Base-by-base conservation (phyloP, 2,888 invertebrate species). In the Dasysyrphus tricinctus region DNA sequence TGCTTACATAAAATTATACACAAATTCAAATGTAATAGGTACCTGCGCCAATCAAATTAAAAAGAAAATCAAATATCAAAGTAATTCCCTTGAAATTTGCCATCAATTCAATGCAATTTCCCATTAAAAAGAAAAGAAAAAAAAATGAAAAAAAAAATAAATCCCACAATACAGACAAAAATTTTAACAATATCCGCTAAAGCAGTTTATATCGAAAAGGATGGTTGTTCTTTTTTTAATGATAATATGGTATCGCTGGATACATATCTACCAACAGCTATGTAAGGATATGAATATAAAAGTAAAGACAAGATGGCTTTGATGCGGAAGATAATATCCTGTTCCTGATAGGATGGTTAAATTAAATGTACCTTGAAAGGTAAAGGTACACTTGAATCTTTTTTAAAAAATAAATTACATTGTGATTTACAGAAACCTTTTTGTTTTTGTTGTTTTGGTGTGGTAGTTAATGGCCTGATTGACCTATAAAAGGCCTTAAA, bases 341-440 rank as follows among this genome's bases (percentile, higher is more conserved):
- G 39, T 61, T 32, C 34, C 49, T 67, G 34, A 34, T 47, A 11
- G 8, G 29, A 16, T 32, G 34, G 19, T 34, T 34, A 67, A 49
- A 67, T 34, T 67, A 49, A 49, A 67, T 49, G 65, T 67, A 19
- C 47, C 65, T 19, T 67, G 14, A 61, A 42, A 61, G 39, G 39
- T 16, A n/a, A n/a, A 24, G n/a, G 12, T 39, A 61, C 24, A 42
- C 61, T 39, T 24, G 42, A 39, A 61, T 24, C 12, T 19, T 5
- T 57, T 29, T 0, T 11, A 61, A 39, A 6, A 24, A 42, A 24
- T 14, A 6, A 39, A 39, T 32, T 32, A 4, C 14, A 24, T 8
- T 1, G 7, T 7, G 39, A 42, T 12, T 61, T 19, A 24, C 7
- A 16, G 37, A 39, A 24, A 61, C 37, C 24, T 19, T 39, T 24